Evolutionary conservation across 2,888 invertebrate genomes (phyloP).

Genomic region (Lepidocyrtinus sp.): DNA sequence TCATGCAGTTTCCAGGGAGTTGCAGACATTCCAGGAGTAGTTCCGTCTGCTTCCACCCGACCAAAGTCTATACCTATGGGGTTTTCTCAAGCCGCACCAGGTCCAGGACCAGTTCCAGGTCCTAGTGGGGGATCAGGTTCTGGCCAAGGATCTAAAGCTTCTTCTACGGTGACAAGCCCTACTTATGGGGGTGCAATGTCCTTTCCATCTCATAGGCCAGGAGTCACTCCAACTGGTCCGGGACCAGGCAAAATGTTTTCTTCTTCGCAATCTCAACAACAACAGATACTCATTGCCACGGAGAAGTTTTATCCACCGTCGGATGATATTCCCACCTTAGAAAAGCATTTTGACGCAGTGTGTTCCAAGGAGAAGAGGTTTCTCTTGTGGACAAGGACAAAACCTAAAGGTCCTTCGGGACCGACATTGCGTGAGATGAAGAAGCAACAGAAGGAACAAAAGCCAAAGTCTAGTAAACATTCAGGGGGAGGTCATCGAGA

Average conservation of each 20-base stretch:
- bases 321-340: constrained; percentile 86
- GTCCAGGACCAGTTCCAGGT: not conserved
- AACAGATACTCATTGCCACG: constrained; percentile 21
- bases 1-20: constrained; percentile 34
- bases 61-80: constrained; percentile 44
- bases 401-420: constrained; percentile 62
- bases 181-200: constrained; percentile 51
- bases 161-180: constrained; percentile 50
- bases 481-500: constrained; percentile 30
- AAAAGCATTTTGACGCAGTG: constrained; percentile 87
- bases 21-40: constrained; percentile 50
- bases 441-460: constrained; percentile 42
- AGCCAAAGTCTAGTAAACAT: constrained; percentile 10
- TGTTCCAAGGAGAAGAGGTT: constrained; percentile 85
- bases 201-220: constrained; percentile 56
- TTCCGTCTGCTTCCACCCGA: constrained; percentile 17
- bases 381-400: constrained; percentile 79
- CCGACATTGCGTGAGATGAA: constrained; percentile 65
- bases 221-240: constrained; percentile 57
- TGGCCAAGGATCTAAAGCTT: constrained; percentile 49
- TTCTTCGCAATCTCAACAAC: constrained; percentile 14
- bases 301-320: constrained; percentile 48
- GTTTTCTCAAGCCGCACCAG: constrained; percentile 17
- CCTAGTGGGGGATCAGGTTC: constrained; percentile 48
- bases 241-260: constrained; percentile 44